These are phyloP conservation scores for Scleropages formosus DNA, from an alignment of 2,797 vertebrate species.

Conservation along the genomic window DNA sequence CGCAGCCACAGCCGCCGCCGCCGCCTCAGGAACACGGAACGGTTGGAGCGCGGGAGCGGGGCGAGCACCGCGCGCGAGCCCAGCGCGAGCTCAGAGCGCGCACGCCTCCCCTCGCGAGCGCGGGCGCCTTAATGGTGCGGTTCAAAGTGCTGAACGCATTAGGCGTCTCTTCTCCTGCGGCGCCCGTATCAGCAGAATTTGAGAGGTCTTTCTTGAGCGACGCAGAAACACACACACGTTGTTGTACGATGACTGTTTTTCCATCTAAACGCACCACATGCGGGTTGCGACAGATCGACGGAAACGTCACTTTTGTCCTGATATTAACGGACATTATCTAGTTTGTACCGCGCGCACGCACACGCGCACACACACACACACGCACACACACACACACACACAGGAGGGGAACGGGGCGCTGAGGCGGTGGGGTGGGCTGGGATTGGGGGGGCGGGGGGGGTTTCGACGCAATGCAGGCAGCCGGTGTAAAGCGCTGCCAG, in stretches of 20 bases:
- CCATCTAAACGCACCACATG: conserved; percentile 44
- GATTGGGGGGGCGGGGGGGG: conserved; percentile 56
- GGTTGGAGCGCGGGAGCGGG: conserved; percentile 57
- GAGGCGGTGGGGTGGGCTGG: conserved; percentile 20
- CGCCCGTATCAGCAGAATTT: conserved; percentile 94
- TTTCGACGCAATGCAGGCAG: conserved; percentile 82
- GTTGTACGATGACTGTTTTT: conserved; percentile 44
- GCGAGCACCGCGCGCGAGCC: too few relatives aligned
- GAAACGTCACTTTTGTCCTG: not conserved
- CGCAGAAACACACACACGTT: conserved; percentile 58
- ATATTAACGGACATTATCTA: too few relatives aligned
- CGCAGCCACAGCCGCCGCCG: too few relatives aligned
- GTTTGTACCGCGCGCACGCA: too few relatives aligned
- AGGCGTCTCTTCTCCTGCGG: conserved; percentile 86
- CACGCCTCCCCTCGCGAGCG: conserved; percentile 66
- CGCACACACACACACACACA: too few relatives aligned
- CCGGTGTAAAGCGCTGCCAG: too few relatives aligned
- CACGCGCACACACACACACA: too few relatives aligned
- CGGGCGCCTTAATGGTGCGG: conserved; percentile 66
- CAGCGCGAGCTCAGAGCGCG: too few relatives aligned
- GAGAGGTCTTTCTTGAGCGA: conserved; percentile 64
- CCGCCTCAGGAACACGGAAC: too few relatives aligned
- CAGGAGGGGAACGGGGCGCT: conserved; percentile 32
- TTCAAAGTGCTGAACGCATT: conserved; percentile 72
- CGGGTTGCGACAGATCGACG: conserved; percentile 40